Evolutionary conservation across 2,888 invertebrate species (phyloP).

Genomic region (Agrochola lota): DNA sequence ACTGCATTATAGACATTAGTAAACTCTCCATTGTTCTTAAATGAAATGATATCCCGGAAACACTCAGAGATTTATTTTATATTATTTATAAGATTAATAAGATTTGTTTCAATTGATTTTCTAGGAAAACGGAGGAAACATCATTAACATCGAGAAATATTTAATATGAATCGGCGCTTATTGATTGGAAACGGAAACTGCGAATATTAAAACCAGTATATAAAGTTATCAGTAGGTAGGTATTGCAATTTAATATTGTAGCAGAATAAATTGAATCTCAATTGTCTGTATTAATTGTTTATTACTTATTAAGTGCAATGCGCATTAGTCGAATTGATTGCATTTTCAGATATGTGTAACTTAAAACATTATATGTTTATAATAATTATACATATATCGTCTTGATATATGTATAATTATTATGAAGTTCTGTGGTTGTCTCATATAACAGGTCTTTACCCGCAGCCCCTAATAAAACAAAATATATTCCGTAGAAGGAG

Average conservation of each 20-base stretch:
- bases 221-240: neutral
- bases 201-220: neutral
- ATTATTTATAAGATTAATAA: too few relatives aligned
- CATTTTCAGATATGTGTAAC: neutral
- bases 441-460: neutral
- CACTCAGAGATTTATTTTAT: neutral
- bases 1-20: neutral
- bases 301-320: neutral
- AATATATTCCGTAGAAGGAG: conserved; percentile 58
- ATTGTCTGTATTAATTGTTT: neutral
- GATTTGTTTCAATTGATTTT: neutral
- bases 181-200: conserved; percentile 6
- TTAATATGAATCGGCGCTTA: neutral
- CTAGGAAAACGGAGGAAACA: neutral
- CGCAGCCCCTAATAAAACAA: conserved; percentile 25
- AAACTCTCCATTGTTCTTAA: neutral
- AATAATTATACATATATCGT: neutral
- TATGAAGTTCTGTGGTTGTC: neutral
- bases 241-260: neutral
- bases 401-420: neutral
- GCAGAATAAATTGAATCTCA: neutral
- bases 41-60: neutral
- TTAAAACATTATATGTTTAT: neutral
- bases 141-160: neutral
- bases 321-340: neutral